Base-by-base conservation (phyloP, 2,888 invertebrate species). In the Drosophila mettleri region DNA sequence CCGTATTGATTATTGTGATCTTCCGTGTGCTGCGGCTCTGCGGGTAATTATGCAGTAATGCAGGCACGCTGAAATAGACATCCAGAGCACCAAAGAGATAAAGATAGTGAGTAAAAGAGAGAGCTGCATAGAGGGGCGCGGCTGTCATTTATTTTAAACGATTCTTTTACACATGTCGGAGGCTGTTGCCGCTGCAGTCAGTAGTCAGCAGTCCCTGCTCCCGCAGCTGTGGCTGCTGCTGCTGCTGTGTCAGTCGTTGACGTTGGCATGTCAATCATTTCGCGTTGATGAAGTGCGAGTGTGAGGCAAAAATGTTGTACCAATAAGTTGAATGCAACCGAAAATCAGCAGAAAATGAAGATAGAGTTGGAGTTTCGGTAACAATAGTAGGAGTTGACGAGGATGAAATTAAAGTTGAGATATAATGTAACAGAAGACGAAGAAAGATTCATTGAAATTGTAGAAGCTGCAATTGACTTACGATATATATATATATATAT, bases 61-160 rank as follows among this genome's bases (percentile, higher is more conserved):
- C 81, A 79, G 77, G 55, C 75, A 43, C 33, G 51, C 49, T 36
- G 59, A n/a, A 24, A 33, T n/a, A 29, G 31, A 31, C 14, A 7
- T 24, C 24, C 27, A 54, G 10, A 7, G 38, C 12, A 2, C 5
- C 18, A 55, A 12, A 8, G 24, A 18, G 31, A 18, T 8, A n/a
- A 43, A 10, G 43, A n/a, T 36, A 24, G 29, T 24, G 24, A 18
- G 43, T 12, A 7, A 43, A 29, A 31, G n/a, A 24, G 49, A 3
- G 43, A 31, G 55, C 8, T 29, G 65, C n/a, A n/a, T 53, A 41
- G 57, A 61, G 74, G 74, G 77, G 73, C 65, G 75, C 70, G 68
- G 69, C 80, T 88, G 79, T 86, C 86, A 87, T 87, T 86, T 87
- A 89, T 88, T 89, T 89, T 85, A 89, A 90, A 87, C 82, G 87